phyloP scores from a whole-genome alignment of 2,888 invertebrate species.

The Leptura quadrifasciata region DNA sequence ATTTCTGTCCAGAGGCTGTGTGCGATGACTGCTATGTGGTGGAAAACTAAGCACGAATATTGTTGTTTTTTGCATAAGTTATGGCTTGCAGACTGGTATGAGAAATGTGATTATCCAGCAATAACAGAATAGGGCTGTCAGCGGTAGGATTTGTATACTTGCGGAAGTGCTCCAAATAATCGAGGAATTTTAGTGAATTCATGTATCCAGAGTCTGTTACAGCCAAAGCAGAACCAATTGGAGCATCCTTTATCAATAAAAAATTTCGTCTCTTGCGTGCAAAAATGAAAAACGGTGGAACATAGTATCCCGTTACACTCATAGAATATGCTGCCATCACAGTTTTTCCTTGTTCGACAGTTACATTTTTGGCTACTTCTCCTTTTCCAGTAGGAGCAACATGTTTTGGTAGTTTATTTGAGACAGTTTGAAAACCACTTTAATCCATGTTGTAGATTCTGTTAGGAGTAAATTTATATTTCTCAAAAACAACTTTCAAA shows the following conservation, averaged over 20 bases:
- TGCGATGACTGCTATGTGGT: constrained; percentile 46
- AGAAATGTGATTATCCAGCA: constrained; percentile 41
- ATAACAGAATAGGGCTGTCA: constrained; percentile 27
- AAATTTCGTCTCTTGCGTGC: constrained; percentile 62
- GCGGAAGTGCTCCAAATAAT: constrained; percentile 39
- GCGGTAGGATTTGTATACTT: constrained; percentile 18
- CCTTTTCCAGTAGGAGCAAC: constrained; percentile 35
- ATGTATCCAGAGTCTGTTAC: not conserved
- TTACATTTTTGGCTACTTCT: constrained; percentile 40
- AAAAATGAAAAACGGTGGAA: constrained; percentile 65
- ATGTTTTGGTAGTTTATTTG: constrained; percentile 37
- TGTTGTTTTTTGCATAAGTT: not conserved
- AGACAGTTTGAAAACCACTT: constrained; percentile 26
- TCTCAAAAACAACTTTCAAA: not conserved
- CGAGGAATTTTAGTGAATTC: not conserved
- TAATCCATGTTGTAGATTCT: constrained; percentile 38
- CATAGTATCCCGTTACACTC: constrained; percentile 63
- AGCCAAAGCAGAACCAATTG: constrained; percentile 33
- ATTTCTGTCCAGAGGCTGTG: constrained; percentile 44
- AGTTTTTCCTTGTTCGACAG: constrained; percentile 45
- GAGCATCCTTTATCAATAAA: constrained; percentile 56
- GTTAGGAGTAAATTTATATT: not conserved
- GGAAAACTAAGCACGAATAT: constrained; percentile 40
- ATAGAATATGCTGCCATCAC: constrained; percentile 51
- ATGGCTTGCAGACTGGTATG: constrained; percentile 36